phyloP scores from a whole-genome alignment of 2,888 invertebrate species.

The Choristoneura rosaceana region DNA sequence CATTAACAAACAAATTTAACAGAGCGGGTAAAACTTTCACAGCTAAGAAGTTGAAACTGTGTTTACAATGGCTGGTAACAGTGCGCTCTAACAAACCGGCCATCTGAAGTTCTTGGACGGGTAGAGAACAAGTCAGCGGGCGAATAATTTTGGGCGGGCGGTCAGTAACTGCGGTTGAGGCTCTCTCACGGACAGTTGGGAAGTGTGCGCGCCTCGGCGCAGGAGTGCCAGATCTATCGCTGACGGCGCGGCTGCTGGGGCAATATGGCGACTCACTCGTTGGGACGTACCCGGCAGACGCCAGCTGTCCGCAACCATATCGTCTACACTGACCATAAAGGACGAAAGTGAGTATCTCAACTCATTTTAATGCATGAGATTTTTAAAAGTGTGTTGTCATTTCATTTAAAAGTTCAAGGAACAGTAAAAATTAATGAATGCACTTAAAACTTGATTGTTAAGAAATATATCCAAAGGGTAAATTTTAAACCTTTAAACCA shows the following conservation, averaged over 20 bases:
- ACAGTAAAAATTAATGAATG: constrained; percentile 17
- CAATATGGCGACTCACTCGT: constrained; percentile 73
- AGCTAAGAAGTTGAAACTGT: constrained; percentile 78
- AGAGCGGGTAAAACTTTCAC: constrained; percentile 73
- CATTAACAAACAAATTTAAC: constrained; percentile 78
- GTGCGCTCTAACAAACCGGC: constrained; percentile 77
- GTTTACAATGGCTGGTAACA: constrained; percentile 73
- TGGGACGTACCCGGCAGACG: constrained; percentile 67
- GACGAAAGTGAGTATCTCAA: constrained; percentile 77
- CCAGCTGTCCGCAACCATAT: constrained; percentile 81
- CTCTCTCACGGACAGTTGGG: constrained; percentile 60
- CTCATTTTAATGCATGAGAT: not conserved
- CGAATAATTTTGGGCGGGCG: constrained; percentile 71
- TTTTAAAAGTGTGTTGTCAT: not conserved
- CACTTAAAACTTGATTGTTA: constrained; percentile 59
- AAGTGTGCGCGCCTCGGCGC: constrained; percentile 55
- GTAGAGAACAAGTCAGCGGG: constrained; percentile 47
- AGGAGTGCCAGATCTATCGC: constrained; percentile 46
- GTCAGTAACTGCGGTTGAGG: constrained; percentile 46
- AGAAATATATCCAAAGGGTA: constrained; percentile 64
- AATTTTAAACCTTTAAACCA: constrained; percentile 76
- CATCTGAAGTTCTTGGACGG: constrained; percentile 71
- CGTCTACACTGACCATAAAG: constrained; percentile 83
- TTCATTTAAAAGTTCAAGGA: not conserved
- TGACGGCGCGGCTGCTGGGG: constrained; percentile 46